Evolutionary conservation across 1,140 invertebrate species (phyloP), one percentile per base, ranked within the genome.

Genomic region (Bilobella aurantiaca): DNA sequence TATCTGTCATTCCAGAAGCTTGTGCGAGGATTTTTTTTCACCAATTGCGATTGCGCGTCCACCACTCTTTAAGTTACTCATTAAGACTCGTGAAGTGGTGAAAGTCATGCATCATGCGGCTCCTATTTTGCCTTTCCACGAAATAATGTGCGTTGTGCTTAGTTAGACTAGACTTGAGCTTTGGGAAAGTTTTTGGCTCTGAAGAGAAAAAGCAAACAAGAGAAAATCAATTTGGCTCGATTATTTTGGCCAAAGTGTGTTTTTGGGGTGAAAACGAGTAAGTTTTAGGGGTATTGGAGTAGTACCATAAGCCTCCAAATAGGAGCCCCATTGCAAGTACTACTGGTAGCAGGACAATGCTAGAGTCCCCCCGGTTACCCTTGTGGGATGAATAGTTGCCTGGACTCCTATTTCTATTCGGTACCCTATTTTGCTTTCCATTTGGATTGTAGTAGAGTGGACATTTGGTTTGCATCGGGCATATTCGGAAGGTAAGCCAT

Each of bases 141-240:
- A 42, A 42, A 42, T 42, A 42, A 42, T 42, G 34, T n/a, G 37
- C n/a, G 12, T 46, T 12, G 12, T 46, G 37, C 12, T 57, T 25
- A 25, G 53, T 8, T 57, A 18, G 53, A 23, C 53, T 57, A 23
- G 14, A 14, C 53, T 21, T 29, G 16, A 59, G 30, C 58, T 57
- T 25, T 12, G 53, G 12, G 53, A 56, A 56, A n/a, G 25, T 56
- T 8, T n/a, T n/a, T n/a, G 5, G 53, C 57, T 59, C 14, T 29
- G 18, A 23, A 29, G 30, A 53, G 49, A 53, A 53, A 53, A 53
- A 32, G 3, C 14, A 53, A 23, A 32, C 3, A 21, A 25, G 60
- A 25, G 60, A 62, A 62, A 62, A 62, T 62, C 60, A 62, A 62
- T 62, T 62, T 62, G 3, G 30, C 16, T 42, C 60, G 25, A 62